These are phyloP conservation scores for Grammomys dolichurus DNA, from an alignment of 2,113 vertebrate species.

Conservation along the genomic window DNA sequence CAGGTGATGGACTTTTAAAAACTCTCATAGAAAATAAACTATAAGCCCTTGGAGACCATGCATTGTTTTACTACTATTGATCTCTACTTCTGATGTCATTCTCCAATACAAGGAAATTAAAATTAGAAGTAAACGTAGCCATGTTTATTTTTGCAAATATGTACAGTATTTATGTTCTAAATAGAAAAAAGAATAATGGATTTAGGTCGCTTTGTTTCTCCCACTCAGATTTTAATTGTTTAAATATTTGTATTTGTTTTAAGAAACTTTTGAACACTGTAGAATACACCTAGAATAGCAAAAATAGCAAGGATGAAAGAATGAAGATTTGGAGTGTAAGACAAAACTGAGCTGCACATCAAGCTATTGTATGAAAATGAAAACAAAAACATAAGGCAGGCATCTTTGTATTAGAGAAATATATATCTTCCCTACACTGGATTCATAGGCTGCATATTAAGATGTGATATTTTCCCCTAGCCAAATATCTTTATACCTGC, in stretches of 20 bases:
- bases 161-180: background rate
- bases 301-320: fast-evolving
- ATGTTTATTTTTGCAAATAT: background rate
- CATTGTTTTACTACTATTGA: conserved; percentile 42
- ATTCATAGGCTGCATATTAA: background rate
- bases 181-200: background rate
- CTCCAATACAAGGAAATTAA: conserved; percentile 2
- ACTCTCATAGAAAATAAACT: background rate
- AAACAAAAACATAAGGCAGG: background rate
- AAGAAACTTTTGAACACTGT: background rate
- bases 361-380: background rate
- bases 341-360: fast-evolving
- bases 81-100: background rate
- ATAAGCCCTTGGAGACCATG: background rate
- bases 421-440: background rate
- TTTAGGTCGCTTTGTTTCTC: fast-evolving
- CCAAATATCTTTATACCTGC: background rate
- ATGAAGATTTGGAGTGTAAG: background rate
- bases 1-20: conserved; percentile 21
- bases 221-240: background rate
- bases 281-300: background rate
- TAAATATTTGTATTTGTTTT: background rate
- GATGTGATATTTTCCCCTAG: fast-evolving
- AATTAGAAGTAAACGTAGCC: background rate
- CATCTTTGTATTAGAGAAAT: background rate